Conservation (phyloP, 2,797 vertebrate genomes). For the Lithobates sylvaticus region DNA sequence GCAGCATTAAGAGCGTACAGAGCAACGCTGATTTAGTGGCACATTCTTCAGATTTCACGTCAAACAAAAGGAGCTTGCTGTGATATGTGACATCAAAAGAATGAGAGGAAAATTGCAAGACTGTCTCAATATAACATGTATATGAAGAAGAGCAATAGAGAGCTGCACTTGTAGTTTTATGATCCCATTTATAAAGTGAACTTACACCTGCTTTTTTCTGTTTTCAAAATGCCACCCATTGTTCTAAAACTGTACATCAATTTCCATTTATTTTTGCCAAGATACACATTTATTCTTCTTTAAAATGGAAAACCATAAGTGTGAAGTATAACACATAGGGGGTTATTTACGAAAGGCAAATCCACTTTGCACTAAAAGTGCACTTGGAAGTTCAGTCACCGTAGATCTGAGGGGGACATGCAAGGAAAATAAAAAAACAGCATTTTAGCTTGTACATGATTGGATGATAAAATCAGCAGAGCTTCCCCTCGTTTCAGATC, state of each 20-base stretch:
- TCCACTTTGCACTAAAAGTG: too few species aligned
- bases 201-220: not conserved
- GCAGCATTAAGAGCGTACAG: conserved; percentile 54
- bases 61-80: conserved; percentile 60
- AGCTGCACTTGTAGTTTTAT: not conserved
- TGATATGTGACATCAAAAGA: conserved; percentile 57
- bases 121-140: conserved; percentile 51
- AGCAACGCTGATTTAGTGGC: conserved; percentile 56
- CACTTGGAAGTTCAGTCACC: too few species aligned
- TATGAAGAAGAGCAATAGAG: conserved; percentile 47
- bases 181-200: conserved; percentile 8
- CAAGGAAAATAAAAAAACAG: too few species aligned
- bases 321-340: too few species aligned
- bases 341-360: too few species aligned
- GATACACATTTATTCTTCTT: not conserved
- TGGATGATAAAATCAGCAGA: too few species aligned
- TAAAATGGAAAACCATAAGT: too few species aligned
- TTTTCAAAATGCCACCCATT: conserved; percentile 7
- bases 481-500: too few species aligned
- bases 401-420: too few species aligned
- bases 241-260: not conserved
- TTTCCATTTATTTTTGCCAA: not conserved
- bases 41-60: conserved; percentile 53
- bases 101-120: conserved; percentile 29
- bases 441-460: too few species aligned